These are phyloP conservation scores for Diplodus sargus DNA, from an alignment of 2,797 vertebrate species.

Conservation along the genomic window DNA sequence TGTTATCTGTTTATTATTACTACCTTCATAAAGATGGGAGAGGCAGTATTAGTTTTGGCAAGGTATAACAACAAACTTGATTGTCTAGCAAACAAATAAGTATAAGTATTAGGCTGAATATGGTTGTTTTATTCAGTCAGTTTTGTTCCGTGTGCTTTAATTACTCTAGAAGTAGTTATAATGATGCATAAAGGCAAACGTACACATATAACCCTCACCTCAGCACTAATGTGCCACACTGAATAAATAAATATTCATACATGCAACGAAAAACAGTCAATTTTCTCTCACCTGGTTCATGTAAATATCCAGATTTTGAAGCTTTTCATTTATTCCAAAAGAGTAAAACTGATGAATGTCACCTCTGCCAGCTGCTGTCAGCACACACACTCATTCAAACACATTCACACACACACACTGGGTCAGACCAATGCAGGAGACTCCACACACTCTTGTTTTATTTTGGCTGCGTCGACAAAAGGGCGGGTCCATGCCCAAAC, in stretches of 20 bases:
- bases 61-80: background rate
- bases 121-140: background rate
- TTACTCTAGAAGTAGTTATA: background rate
- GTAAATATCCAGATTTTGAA: conserved; percentile 67
- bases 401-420: conserved; percentile 58
- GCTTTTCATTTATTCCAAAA: conserved; percentile 74
- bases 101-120: background rate
- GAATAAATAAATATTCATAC: background rate
- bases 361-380: conserved; percentile 63
- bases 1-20: background rate
- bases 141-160: background rate
- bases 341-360: conserved; percentile 54
- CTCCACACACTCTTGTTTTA: conserved; percentile 75
- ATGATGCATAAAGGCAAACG: background rate
- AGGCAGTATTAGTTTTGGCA: background rate
- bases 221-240: background rate
- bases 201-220: background rate
- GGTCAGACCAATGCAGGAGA: conserved; percentile 48
- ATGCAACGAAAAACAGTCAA: background rate
- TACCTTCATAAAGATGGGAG: background rate
- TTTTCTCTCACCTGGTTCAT: conserved; percentile 77
- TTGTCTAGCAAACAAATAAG: background rate
- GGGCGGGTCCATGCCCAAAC: conserved; percentile 81
- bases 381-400: conserved; percentile 69
- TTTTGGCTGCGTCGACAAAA: conserved; percentile 67